Percentiles rank a stretch among this genome's conserved stretches.
Conservation (phyloP, 1,140 invertebrate species). For the Camponotus pennsylvanicus region DNA sequence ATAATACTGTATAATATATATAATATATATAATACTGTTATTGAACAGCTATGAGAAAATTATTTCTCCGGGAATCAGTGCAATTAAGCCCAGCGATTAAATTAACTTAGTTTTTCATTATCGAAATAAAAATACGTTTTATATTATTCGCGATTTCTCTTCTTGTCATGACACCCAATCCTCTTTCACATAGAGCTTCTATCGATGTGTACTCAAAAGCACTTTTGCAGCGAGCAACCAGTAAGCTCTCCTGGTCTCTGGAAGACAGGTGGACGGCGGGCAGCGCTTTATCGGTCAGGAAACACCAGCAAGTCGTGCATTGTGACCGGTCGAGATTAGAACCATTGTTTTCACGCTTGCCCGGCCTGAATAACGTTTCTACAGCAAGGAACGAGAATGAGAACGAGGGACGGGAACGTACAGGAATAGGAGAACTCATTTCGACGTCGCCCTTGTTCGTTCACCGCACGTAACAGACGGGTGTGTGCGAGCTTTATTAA, state of each 20-base stretch:
- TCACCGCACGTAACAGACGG: conserved; percentile 49
- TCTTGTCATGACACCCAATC: background rate
- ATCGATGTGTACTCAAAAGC: conserved; percentile 24
- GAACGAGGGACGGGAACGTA: conserved; percentile 19
- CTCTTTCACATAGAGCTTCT: conserved; percentile 8
- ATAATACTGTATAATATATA: too few species aligned
- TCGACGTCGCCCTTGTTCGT: conserved; percentile 44
- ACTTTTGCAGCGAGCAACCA: background rate
- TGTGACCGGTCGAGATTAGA: conserved; percentile 74
- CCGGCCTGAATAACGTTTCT: conserved; percentile 61
- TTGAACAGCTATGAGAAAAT: background rate
- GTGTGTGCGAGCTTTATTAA: conserved; percentile 60
- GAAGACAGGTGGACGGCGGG: conserved; percentile 48
- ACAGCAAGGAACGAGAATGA: conserved; percentile 30
- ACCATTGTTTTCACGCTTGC: conserved; percentile 72
- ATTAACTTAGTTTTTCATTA: conserved; percentile 14
- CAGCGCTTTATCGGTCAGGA: conserved; percentile 70
- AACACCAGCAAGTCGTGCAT: conserved; percentile 67
- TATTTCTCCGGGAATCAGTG: background rate
- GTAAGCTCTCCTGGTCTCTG: conserved; percentile 1
- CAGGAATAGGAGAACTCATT: conserved; percentile 62
- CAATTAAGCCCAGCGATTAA: conserved; percentile 6
- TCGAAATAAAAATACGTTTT: conserved; percentile 6
- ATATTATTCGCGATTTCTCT: background rate
- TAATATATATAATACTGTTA: too few species aligned